phyloP scores from a whole-genome alignment of 2,113 vertebrate species.

The Pelobates fuscus region DNA sequence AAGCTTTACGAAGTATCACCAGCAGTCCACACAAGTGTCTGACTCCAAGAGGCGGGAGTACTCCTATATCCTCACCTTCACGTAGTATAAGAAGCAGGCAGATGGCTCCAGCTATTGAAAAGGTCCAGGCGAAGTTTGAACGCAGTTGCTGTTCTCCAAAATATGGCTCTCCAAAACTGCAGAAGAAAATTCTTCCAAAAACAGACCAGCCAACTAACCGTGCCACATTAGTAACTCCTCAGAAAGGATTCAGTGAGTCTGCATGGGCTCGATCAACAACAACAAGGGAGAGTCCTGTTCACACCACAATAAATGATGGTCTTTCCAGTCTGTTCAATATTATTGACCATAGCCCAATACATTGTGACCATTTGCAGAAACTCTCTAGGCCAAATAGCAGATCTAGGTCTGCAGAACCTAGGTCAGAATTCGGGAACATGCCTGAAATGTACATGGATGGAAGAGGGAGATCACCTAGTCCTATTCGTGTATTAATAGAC shows the following conservation, averaged over 20 bases:
- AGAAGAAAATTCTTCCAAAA: slow-evolving; percentile 79
- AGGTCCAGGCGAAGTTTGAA: slow-evolving; percentile 92
- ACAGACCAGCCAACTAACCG: slow-evolving; percentile 68
- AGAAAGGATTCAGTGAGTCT: slow-evolving; percentile 90
- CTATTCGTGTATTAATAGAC: slow-evolving; percentile 80
- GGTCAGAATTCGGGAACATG: slow-evolving; percentile 61
- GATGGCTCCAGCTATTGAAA: slow-evolving; percentile 85
- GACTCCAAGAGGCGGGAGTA: slow-evolving; percentile 86
- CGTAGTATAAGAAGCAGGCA: slow-evolving; percentile 85
- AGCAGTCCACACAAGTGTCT: slow-evolving; percentile 96
- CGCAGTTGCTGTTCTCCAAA: slow-evolving; percentile 96
- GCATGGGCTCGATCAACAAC: slow-evolving; percentile 98
- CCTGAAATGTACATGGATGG: slow-evolving; percentile 74
- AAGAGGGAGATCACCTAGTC: slow-evolving; percentile 89
- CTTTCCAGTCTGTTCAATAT: slow-evolving; percentile 98
- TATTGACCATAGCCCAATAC: slow-evolving; percentile 89
- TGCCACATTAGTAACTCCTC: slow-evolving; percentile 74
- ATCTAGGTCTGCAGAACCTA: slow-evolving; percentile 75
- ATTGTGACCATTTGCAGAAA: slow-evolving; percentile 81
- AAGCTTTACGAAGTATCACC: slow-evolving; percentile 83
- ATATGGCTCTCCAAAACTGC: slow-evolving; percentile 93
- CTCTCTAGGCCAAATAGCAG: slow-evolving; percentile 81
- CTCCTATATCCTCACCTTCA: slow-evolving; percentile 90
- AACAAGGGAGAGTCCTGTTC: slow-evolving; percentile 93
- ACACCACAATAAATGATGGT: slow-evolving; percentile 95